A percentile compares a stretch with the other conserved stretches of the same genome.
Evolutionary conservation across 2,888 invertebrate genomes (phyloP).

Genomic region (Cheilosia scutellata): DNA sequence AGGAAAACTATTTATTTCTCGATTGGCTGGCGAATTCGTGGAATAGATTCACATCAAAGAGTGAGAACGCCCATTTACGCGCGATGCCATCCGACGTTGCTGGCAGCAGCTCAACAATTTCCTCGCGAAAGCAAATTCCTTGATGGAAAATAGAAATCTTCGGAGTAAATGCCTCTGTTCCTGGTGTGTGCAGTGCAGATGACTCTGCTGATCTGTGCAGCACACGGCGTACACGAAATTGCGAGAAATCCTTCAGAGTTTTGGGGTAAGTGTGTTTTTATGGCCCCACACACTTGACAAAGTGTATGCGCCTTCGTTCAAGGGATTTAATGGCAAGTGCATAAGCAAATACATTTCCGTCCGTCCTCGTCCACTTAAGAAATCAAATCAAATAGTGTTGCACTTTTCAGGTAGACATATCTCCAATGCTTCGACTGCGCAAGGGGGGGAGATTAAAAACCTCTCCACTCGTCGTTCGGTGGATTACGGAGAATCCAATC

Average conservation of each 20-base stretch:
- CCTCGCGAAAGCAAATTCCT: slow-evolving; percentile 60
- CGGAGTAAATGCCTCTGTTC: slow-evolving; percentile 6
- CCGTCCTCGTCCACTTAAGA: slow-evolving; percentile 55
- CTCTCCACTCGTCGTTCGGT: slow-evolving; percentile 28
- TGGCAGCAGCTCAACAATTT: slow-evolving; percentile 74
- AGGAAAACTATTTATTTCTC: slow-evolving; percentile 69
- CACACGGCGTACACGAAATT: slow-evolving; percentile 18
- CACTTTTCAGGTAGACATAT: slow-evolving; percentile 34
- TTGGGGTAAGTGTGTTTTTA: slow-evolving; percentile 31
- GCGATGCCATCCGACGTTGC: slow-evolving; percentile 41
- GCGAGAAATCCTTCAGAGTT: slow-evolving; percentile 48
- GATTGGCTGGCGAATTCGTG: slow-evolving; percentile 73
- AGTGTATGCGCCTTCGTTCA: slow-evolving; percentile 21
- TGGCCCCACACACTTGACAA: slow-evolving; percentile 39
- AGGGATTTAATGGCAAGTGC: slow-evolving; percentile 64
- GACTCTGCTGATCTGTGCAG: slow-evolving; percentile 11
- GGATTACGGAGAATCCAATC: slow-evolving; percentile 69
- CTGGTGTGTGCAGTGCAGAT: not conserved
- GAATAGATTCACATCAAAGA: slow-evolving; percentile 70
- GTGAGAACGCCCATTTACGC: slow-evolving; percentile 69
- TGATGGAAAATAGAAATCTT: slow-evolving; percentile 58
- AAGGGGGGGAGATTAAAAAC: slow-evolving; percentile 56
- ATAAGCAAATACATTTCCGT: slow-evolving; percentile 68
- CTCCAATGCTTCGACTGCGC: not conserved
- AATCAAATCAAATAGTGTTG: slow-evolving; percentile 68